A percentile compares a stretch with the other conserved stretches of the same genome.
These are phyloP conservation scores for Oxytorus armatus DNA, from an alignment of 2,888 invertebrate species.

Conservation along the genomic window DNA sequence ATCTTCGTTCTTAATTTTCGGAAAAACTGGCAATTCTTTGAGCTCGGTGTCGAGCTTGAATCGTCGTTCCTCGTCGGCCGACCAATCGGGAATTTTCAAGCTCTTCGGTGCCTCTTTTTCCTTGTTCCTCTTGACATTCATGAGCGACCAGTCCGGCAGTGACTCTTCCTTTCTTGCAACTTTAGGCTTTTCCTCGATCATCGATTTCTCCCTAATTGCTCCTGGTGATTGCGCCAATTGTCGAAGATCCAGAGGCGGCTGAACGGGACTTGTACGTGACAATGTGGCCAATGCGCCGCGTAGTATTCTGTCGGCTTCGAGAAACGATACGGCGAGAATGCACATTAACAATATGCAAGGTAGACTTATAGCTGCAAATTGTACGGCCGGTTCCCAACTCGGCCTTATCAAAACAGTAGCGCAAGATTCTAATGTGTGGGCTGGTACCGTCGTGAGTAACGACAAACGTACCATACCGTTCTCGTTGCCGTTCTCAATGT, in stretches of 20 bases:
- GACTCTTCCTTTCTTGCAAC: conserved; percentile 75
- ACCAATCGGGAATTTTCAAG: conserved; percentile 80
- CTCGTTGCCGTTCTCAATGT: conserved; percentile 52
- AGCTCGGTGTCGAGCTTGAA: conserved; percentile 78
- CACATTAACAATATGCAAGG: conserved; percentile 88
- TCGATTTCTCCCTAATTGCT: conserved; percentile 70
- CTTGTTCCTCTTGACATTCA: conserved; percentile 78
- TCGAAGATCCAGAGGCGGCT: conserved; percentile 88
- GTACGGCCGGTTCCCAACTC: conserved; percentile 90
- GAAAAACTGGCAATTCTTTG: conserved; percentile 73
- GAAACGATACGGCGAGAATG: conserved; percentile 88
- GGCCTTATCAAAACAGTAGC: conserved; percentile 90
- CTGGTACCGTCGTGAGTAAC: conserved; percentile 86
- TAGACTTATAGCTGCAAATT: conserved; percentile 87
- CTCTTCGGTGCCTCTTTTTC: conserved; percentile 76
- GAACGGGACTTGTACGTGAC: conserved; percentile 86
- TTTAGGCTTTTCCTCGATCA: conserved; percentile 68
- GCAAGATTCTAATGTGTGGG: conserved; percentile 89
- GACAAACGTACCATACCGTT: conserved; percentile 77
- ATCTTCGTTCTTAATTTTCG: conserved; percentile 55
- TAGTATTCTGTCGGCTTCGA: conserved; percentile 90
- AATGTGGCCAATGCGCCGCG: conserved; percentile 85
- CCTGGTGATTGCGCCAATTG: conserved; percentile 82
- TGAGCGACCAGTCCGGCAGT: conserved; percentile 78
- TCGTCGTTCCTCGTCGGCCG: conserved; percentile 79